A percentile compares a stretch with the other conserved stretches of the same genome.
phyloP scores from a whole-genome alignment of 2,888 invertebrate genomes.

The Andrena flavipes region DNA sequence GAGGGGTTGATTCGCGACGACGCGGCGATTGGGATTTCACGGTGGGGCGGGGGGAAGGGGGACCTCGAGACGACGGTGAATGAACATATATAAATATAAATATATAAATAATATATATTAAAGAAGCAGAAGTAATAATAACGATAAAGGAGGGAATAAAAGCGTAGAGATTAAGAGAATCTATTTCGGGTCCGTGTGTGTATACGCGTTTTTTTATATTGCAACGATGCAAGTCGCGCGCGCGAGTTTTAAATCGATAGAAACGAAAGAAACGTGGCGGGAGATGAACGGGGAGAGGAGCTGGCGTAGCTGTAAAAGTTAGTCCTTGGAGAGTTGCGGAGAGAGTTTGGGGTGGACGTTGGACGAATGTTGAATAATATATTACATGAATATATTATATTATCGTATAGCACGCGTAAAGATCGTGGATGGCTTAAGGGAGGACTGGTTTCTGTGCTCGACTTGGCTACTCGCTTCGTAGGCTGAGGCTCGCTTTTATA shows the following conservation, averaged over 20 bases:
- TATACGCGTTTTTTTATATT: conserved; percentile 69
- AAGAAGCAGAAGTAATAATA: conserved; percentile 52
- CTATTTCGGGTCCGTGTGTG: conserved; percentile 80
- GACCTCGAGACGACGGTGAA: conserved; percentile 37
- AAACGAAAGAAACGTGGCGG: not conserved
- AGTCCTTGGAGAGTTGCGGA: conserved; percentile 24
- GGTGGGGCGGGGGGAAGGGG: not conserved
- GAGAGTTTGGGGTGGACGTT: conserved; percentile 12
- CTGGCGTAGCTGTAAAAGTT: conserved; percentile 26
- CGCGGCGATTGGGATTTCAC: not conserved
- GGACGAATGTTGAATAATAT: conserved; percentile 49
- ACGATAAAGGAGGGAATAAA: conserved; percentile 45
- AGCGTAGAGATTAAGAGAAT: conserved; percentile 66
- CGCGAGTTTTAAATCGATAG: conserved; percentile 57
- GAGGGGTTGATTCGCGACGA: not conserved
- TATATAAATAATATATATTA: conserved; percentile 60
- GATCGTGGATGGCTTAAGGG: conserved; percentile 4
- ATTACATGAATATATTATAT: conserved; percentile 48
- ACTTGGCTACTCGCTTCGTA: conserved; percentile 19
- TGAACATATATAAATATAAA: conserved; percentile 58
- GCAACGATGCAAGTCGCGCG: conserved; percentile 58
- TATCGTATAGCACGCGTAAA: conserved; percentile 37
- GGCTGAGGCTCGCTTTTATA: not conserved
- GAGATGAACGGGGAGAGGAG: not conserved
- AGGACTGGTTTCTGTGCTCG: conserved; percentile 27